Base-by-base conservation (phyloP, 2,888 invertebrate species). In the Neoitamus cyanurus region DNA sequence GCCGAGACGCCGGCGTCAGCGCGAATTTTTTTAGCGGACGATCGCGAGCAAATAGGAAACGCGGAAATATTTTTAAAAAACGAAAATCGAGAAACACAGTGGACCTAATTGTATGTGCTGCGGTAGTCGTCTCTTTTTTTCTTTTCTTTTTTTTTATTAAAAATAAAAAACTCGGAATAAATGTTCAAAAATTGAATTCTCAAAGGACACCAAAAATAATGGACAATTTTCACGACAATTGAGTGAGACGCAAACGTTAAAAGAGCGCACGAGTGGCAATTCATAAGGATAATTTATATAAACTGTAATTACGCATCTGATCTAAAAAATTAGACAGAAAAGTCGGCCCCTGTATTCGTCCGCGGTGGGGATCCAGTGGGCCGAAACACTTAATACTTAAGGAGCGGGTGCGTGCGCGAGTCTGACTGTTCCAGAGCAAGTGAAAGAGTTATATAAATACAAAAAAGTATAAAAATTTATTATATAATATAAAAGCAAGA, bases 401-500 rank as follows among this genome's bases (percentile, higher is more conserved):
- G 73, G 34, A 69, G 31, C 31, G 37, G 69, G 34, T 37, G 82
- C 20, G n/a, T 69, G 78, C 6, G 82, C 31, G 80, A 31, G 82
- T 69, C 25, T 69, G 82, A 69, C 15, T 82, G 82, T 82, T 37
- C 31, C 36, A 82, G 69, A 69, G 36, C 25, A 69, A 82, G 68
- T 69, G 82, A 69, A 58, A 68, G 69, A 69, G 36, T 37, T 82
- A 82, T 82, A 82, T 82, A 82, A 82, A 82, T 82, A 82, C 42
- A 82, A 82, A 80, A 46, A 58, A 58, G 58, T 58, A 58, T 58
- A 58, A 82, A 80, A 82, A 82, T 36, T 82, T 82, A 82, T 82
- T 82, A 82, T 82, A 82, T 82, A 82, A 82, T 82, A 82, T 82
- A 82, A 82, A 82, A 58, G 69, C 69, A 85, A 85, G 25, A 86